Conservation (phyloP, 2,888 invertebrate genomes). For the Stictocephala bisonia region DNA sequence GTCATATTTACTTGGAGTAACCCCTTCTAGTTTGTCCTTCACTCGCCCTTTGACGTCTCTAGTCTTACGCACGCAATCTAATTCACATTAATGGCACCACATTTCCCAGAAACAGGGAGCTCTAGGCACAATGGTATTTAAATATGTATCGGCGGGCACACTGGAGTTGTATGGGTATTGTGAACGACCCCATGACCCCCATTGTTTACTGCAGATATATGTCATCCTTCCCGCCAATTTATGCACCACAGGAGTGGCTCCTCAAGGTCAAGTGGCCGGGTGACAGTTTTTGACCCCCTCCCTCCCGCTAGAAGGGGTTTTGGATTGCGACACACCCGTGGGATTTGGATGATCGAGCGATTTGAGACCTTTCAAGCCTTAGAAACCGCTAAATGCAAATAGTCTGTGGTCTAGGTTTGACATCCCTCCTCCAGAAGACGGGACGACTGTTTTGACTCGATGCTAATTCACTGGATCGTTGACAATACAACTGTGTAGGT, state of each 20-base stretch:
- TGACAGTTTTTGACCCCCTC: too few species aligned
- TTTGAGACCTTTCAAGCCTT: neutral
- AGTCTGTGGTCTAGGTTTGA: too few species aligned
- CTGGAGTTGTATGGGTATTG: neutral
- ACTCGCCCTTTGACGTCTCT: too few species aligned
- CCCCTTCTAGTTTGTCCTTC: too few species aligned
- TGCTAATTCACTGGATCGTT: too few species aligned
- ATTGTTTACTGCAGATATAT: constrained; percentile 3
- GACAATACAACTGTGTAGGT: too few species aligned
- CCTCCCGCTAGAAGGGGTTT: neutral
- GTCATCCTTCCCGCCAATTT: neutral
- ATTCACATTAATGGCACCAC: neutral
- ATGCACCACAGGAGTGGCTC: neutral
- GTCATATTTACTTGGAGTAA: too few species aligned
- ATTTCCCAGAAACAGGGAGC: neutral
- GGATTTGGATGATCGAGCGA: neutral
- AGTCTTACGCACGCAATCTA: neutral
- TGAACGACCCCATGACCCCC: neutral
- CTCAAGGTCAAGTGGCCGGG: too few species aligned
- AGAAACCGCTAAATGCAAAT: constrained; percentile 12
- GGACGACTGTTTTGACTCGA: too few species aligned
- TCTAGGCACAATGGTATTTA: neutral
- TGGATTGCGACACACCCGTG: neutral
- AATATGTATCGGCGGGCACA: neutral
- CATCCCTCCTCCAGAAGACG: too few species aligned